Percentiles rank a stretch among this genome's conserved stretches.
Conservation (phyloP, 1,140 invertebrate species). For the Orius insidiosus region DNA sequence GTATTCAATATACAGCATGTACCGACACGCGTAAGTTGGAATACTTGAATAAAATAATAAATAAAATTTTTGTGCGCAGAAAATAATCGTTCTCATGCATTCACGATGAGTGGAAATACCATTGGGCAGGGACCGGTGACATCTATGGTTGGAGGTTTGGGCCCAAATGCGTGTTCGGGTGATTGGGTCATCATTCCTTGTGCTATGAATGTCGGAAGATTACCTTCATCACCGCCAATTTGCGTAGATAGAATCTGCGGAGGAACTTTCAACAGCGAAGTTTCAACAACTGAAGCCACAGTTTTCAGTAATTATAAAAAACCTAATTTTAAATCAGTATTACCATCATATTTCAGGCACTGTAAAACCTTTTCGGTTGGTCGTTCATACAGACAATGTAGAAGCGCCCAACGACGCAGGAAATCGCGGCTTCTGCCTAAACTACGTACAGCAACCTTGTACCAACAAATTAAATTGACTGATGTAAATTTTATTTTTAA, state of each 20-base stretch:
- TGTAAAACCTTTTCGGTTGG: constrained; percentile 57
- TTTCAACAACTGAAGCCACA: constrained; percentile 33
- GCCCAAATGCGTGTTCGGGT: constrained; percentile 41
- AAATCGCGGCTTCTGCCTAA: constrained; percentile 63
- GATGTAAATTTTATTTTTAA: neutral
- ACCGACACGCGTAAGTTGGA: constrained; percentile 35
- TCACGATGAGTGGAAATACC: constrained; percentile 55
- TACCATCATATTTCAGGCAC: constrained; percentile 37
- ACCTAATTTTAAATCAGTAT: constrained; percentile 21
- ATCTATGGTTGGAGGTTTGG: constrained; percentile 42
- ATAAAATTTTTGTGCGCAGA: constrained; percentile 22
- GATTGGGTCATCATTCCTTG: constrained; percentile 67
- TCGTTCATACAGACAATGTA: constrained; percentile 54
- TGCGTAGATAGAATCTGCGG: constrained; percentile 57
- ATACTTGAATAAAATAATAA: neutral
- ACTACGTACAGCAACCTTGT: constrained; percentile 69
- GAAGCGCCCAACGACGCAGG: constrained; percentile 53
- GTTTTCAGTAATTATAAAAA: constrained; percentile 52
- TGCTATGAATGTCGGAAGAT: constrained; percentile 41
- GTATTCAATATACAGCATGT: constrained; percentile 65
- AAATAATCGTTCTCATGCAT: constrained; percentile 43
- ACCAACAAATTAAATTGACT: constrained; percentile 30
- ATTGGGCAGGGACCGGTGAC: constrained; percentile 35
- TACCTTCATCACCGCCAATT: constrained; percentile 28
- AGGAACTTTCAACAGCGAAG: constrained; percentile 46